These are phyloP conservation scores for Mythimna lalbum DNA, from an alignment of 2,888 invertebrate species.

Conservation along the genomic window DNA sequence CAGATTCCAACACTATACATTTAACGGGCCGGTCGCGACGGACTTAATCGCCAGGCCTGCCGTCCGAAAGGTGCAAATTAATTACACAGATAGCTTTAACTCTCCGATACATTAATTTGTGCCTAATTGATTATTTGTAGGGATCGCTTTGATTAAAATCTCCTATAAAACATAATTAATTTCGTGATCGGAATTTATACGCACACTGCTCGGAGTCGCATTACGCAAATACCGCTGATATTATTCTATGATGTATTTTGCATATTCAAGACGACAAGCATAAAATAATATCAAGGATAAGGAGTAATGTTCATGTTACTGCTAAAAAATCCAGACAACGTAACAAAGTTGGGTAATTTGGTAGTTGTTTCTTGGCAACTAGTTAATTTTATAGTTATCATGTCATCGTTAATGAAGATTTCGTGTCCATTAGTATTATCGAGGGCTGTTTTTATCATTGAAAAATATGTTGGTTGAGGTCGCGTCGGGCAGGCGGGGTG, in stretches of 20 bases:
- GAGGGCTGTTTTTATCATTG: constrained; percentile 73
- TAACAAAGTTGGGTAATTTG: constrained; percentile 28
- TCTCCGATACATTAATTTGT: constrained; percentile 79
- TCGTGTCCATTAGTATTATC: constrained; percentile 58
- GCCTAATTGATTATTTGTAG: constrained; percentile 77
- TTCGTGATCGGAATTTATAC: constrained; percentile 62
- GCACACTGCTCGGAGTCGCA: constrained; percentile 27
- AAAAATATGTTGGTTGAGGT: constrained; percentile 78
- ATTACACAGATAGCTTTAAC: constrained; percentile 80
- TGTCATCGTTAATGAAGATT: constrained; percentile 57
- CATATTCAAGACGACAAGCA: constrained; percentile 47
- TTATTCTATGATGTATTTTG: constrained; percentile 49
- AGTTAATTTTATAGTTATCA: constrained; percentile 51
- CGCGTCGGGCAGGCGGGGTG: constrained; percentile 82
- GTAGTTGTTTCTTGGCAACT: constrained; percentile 37
- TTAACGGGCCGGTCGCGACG: constrained; percentile 76
- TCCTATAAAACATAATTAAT: constrained; percentile 67
- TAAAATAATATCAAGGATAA: constrained; percentile 33
- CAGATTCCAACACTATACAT: constrained; percentile 81
- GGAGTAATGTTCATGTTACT: constrained; percentile 24
- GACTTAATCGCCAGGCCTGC: constrained; percentile 76
- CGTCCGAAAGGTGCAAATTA: constrained; percentile 83
- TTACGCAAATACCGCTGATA: constrained; percentile 45
- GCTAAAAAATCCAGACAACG: constrained; percentile 24
- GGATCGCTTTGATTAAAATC: constrained; percentile 72